phyloP scores from a whole-genome alignment of 1,140 invertebrate genomes.

The Aleiodes sp. region DNA sequence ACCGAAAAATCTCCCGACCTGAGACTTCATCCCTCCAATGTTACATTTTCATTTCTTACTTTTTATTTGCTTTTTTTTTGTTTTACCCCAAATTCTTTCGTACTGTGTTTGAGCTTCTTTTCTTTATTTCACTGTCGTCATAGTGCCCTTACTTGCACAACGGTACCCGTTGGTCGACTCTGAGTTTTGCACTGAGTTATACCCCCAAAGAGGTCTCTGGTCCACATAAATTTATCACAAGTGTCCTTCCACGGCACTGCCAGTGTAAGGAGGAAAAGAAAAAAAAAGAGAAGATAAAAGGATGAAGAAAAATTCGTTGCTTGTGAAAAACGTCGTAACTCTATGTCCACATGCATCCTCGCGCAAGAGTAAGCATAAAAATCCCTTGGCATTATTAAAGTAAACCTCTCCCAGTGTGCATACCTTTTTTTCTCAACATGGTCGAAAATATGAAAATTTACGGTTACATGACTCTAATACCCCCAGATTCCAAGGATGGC shows the following conservation, averaged over 20 bases:
- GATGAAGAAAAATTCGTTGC: background rate
- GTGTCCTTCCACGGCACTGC: slow-evolving; percentile 30
- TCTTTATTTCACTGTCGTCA: background rate
- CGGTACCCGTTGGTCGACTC: slow-evolving; percentile 18
- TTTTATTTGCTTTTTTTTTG: slow-evolving; percentile 31
- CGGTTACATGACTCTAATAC: slow-evolving; percentile 3
- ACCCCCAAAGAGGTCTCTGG: slow-evolving; percentile 34
- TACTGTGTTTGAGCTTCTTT: background rate
- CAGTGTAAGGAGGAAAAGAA: background rate
- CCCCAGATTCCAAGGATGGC: too few relatives aligned
- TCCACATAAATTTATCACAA: slow-evolving; percentile 44
- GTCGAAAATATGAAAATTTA: slow-evolving; percentile 33
- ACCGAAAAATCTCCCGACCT: slow-evolving; percentile 24
- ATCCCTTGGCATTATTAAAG: slow-evolving; percentile 21
- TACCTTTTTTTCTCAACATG: background rate
- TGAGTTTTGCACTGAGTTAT: slow-evolving; percentile 28
- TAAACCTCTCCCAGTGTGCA: background rate
- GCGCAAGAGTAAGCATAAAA: slow-evolving; percentile 28
- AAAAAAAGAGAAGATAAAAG: slow-evolving; percentile 13
- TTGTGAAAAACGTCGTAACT: slow-evolving; percentile 26
- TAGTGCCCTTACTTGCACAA: background rate
- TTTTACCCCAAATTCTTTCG: too few relatives aligned
- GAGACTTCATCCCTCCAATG: background rate
- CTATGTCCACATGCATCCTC: slow-evolving; percentile 23
- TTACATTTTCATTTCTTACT: slow-evolving; percentile 30